Evolutionary conservation across 2,113 vertebrate genomes (phyloP).

Genomic region (Calonectris borealis): DNA sequence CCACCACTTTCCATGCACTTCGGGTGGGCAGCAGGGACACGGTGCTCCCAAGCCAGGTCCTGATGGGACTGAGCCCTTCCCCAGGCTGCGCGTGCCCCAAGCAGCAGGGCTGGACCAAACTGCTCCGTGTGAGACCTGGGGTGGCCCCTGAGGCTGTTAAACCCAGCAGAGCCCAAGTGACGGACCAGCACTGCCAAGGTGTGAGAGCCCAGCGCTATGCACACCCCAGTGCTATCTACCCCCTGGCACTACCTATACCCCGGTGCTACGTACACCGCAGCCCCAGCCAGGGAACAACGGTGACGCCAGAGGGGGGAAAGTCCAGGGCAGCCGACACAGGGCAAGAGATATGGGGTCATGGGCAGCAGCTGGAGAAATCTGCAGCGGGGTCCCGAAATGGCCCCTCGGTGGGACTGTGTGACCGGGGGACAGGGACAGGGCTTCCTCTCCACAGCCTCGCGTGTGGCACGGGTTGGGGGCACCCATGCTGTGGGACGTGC

Average conservation of each 20-base stretch:
- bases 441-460: neutral
- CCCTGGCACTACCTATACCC: neutral
- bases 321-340: neutral
- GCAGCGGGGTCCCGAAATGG: rapidly evolving
- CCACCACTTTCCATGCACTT: rapidly evolving
- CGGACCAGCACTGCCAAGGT: rapidly evolving
- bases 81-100: rapidly evolving
- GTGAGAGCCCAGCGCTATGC: rapidly evolving
- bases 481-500: rapidly evolving
- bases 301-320: constrained; percentile 52
- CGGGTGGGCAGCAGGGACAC: neutral
- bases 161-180: neutral
- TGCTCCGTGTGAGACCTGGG: neutral
- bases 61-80: neutral
- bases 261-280: neutral
- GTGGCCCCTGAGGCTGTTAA: neutral
- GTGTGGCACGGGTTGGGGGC: rapidly evolving
- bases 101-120: neutral
- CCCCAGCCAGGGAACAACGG: neutral
- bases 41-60: rapidly evolving
- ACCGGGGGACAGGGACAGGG: rapidly evolving
- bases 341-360: neutral
- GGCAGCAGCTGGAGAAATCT: neutral
- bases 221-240: rapidly evolving
- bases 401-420: neutral